Evolutionary conservation across 2,113 vertebrate species (phyloP).

Genomic region (Saccopteryx leptura): DNA sequence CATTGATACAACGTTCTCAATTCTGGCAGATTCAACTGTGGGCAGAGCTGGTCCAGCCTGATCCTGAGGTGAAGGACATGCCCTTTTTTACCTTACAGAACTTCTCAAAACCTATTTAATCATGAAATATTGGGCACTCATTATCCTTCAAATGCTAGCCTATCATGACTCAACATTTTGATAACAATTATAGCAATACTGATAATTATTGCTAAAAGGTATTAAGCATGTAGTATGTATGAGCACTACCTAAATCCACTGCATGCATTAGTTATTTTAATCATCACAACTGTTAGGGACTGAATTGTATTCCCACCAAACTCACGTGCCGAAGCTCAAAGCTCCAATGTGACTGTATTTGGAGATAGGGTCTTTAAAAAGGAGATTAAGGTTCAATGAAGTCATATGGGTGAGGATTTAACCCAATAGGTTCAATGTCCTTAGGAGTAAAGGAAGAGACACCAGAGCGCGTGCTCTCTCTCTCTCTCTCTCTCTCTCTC

Average conservation of each 20-base stretch:
- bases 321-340: not conserved
- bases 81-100: not conserved
- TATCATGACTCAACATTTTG: not conserved
- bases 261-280: not conserved
- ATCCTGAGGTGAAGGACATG: not conserved
- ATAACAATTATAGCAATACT: not conserved
- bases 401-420: not conserved
- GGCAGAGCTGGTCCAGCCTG: not conserved
- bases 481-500: no score
- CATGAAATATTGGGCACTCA: not conserved
- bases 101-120: not conserved
- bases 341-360: not conserved
- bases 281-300: not conserved
- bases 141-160: not conserved
- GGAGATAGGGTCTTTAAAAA: not conserved
- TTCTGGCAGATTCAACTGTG: not conserved
- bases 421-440: not conserved
- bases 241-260: not conserved
- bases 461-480: no score
- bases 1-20: not conserved
- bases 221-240: not conserved
- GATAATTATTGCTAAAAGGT: not conserved
- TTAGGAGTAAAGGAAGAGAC: not conserved
- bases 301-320: not conserved
- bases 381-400: not conserved